Evolutionary conservation across 2,797 vertebrate species (phyloP), one percentile per base, ranked within the genome.

Genomic region (Peromyscus eremicus): DNA sequence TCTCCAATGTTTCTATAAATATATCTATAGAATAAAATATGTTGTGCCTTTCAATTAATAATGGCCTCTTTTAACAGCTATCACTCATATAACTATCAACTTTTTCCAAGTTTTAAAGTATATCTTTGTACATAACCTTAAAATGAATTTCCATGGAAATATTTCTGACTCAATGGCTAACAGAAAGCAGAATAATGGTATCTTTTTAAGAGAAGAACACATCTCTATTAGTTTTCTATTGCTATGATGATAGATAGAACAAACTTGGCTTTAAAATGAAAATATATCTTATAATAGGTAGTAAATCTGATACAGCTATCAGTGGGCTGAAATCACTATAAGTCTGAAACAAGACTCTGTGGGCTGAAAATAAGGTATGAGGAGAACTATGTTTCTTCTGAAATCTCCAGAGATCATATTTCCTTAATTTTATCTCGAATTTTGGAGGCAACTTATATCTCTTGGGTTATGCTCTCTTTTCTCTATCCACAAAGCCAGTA

Each of bases 81-180:
- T 83, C 16, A 32, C 21, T 93, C 57, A 79, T 40, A 1, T 43
- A 91, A 57, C 25, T 60, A 84, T 12, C 2, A 73, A 43, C 0
- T 77, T 75, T 91, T 7, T 85, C 46, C 25, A 90, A 66, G 23
- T 68, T 68, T 13, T 68, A 85, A 79, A 10, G 19, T 87, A 66
- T 66, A 6, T 55, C 27, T 97, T 92, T 92, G 86, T 17, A 87
- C 21, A 70, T 60, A 70, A 76, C 11, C 23, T 89, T 89, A 92
- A 73, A 80, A 87, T 73, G 62, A 89, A 73, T 12, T 95, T 84
- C n/a, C 70, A 64, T 89, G 64, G n/a, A 73, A 89, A 55, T 55
- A 89, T 90, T 96, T 94, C 21, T 9, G 91, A 71, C 34, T 89
- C 62, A 93, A 37, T 94, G 52, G 16, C 37, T 87, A 83, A 80